A percentile compares a stretch with the other conserved stretches of the same genome.
phyloP scores from a whole-genome alignment of 1,140 invertebrate species.

The Vanessa atalanta region DNA sequence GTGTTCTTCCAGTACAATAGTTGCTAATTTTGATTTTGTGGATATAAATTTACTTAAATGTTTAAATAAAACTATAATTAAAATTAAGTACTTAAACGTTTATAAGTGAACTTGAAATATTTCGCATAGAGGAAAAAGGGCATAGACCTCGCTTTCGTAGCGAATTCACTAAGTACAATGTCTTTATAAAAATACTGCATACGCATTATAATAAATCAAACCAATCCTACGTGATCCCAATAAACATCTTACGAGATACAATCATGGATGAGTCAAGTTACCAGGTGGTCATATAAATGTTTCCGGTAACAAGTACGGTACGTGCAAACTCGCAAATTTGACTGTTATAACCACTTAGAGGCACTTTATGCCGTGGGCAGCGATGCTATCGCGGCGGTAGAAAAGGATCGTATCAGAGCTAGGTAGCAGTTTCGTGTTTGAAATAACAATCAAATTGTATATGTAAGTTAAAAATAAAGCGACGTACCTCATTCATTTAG shows the following conservation, averaged over 20 bases:
- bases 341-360: constrained; percentile 60
- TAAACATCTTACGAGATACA: constrained; percentile 35
- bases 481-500: background rate
- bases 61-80: constrained; percentile 1
- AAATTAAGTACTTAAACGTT: background rate
- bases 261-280: constrained; percentile 51
- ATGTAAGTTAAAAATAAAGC: background rate
- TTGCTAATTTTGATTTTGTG: no score
- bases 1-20: no score
- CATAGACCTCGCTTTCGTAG: constrained; percentile 15
- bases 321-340: constrained; percentile 56
- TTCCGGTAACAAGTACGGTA: constrained; percentile 47
- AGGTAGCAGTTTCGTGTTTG: constrained; percentile 31
- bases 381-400: constrained; percentile 52
- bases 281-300: constrained; percentile 50
- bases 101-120: background rate
- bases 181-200: constrained; percentile 19
- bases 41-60: background rate
- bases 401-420: constrained; percentile 37
- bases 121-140: constrained; percentile 8
- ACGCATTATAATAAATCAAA: constrained; percentile 34
- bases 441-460: constrained; percentile 25
- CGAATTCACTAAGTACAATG: background rate
- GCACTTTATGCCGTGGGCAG: constrained; percentile 44
- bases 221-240: constrained; percentile 31